Percentiles rank a stretch among this genome's conserved stretches.
These are phyloP conservation scores for Danio choprae DNA, from an alignment of 2,797 vertebrate genomes.

Conservation along the genomic window DNA sequence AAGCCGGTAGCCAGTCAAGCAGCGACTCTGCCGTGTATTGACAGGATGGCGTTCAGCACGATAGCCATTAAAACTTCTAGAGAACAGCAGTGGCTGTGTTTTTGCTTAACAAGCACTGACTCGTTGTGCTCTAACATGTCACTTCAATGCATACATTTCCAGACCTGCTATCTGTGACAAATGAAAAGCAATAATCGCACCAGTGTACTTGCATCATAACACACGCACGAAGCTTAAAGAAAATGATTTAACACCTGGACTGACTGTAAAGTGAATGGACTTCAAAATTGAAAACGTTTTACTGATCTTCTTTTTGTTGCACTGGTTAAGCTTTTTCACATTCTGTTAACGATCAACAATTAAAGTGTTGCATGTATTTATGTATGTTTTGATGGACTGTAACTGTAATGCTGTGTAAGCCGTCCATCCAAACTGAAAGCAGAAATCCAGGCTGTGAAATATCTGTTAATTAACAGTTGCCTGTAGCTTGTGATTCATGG, in stretches of 20 bases:
- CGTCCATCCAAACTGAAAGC: no score
- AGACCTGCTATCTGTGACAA: not conserved
- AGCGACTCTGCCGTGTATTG: conserved; percentile 63
- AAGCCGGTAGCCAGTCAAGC: conserved; percentile 45
- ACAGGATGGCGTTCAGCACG: conserved; percentile 68
- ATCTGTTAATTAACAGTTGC: no score
- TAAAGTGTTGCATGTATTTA: no score
- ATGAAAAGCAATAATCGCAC: conserved; percentile 46
- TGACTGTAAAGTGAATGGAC: conserved; percentile 64
- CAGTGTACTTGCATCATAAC: conserved; percentile 50
- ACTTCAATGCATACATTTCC: not conserved
- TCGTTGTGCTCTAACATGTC: not conserved
- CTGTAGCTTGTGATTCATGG: no score
- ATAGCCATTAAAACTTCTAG: conserved; percentile 63
- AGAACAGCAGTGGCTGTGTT: conserved; percentile 34
- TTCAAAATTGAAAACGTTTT: no score
- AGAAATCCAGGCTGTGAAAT: no score
- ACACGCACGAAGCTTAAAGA: conserved; percentile 58
- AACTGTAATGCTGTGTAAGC: no score
- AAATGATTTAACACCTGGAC: conserved; percentile 71
- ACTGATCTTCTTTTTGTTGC: no score
- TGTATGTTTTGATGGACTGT: no score
- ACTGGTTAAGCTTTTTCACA: no score
- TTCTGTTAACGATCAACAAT: no score
- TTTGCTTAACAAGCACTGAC: conserved; percentile 9